Percentiles rank a stretch among this genome's conserved stretches.
These are phyloP conservation scores for Pteronura brasiliensis DNA, from an alignment of 2,113 vertebrate genomes.

Conservation along the genomic window DNA sequence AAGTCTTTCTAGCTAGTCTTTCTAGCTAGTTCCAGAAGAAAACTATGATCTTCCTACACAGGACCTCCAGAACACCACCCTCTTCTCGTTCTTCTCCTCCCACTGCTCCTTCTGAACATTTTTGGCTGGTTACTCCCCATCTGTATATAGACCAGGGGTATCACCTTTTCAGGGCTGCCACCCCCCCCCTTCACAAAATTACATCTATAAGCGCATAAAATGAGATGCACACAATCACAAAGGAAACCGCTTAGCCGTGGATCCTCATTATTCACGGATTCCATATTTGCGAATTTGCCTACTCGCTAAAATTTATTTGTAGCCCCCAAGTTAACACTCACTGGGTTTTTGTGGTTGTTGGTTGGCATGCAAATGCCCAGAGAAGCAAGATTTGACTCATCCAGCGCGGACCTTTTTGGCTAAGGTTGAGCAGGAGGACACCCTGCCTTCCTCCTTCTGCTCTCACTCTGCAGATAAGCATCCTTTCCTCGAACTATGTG, in stretches of 20 bases:
- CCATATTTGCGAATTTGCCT: neutral
- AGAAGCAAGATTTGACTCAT: neutral
- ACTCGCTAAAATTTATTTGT: neutral
- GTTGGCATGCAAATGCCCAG: neutral
- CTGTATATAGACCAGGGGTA: neutral
- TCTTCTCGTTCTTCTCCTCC: neutral
- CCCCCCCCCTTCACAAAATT: neutral
- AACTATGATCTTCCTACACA: accelerated
- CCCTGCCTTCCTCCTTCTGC: neutral
- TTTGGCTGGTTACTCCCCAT: neutral
- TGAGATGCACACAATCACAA: neutral
- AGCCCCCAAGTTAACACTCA: too few relatives aligned
- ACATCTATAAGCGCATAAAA: neutral
- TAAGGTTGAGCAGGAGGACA: accelerated
- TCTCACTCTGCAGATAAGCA: neutral
- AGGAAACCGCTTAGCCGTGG: neutral
- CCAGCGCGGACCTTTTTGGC: accelerated
- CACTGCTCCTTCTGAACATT: neutral
- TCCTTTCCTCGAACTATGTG: neutral
- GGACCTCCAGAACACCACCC: neutral
- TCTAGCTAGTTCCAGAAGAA: neutral
- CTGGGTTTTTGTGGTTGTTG: neutral
- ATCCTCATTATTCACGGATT: neutral
- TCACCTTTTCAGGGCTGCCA: neutral
- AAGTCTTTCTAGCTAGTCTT: neutral